These are phyloP conservation scores for Chironex yamaguchii DNA, from an alignment of 30 jellyfish, hydroid and myxozoan genomes.

Conservation along the genomic window DNA sequence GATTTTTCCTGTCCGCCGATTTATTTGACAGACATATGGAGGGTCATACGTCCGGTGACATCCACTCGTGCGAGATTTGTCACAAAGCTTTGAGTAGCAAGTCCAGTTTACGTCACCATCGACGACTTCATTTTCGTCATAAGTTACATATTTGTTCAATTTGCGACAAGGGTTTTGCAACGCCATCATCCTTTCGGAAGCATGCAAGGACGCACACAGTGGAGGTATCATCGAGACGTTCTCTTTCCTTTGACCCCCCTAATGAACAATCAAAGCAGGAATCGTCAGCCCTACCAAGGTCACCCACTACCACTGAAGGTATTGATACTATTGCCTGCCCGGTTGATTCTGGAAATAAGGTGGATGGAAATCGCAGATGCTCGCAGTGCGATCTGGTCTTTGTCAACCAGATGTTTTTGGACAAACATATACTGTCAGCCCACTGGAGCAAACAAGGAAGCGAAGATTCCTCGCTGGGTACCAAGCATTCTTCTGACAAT, in stretches of 20 bases:
- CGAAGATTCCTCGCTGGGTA: no score
- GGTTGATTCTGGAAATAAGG: background rate
- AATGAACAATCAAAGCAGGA: background rate
- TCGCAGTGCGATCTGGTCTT: background rate
- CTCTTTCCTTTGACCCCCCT: background rate
- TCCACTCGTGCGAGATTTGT: background rate
- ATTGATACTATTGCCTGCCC: no score
- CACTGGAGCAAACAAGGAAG: no score
- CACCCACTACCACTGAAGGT: background rate
- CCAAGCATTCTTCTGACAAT: no score
- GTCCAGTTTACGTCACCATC: background rate
- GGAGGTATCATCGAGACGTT: background rate
- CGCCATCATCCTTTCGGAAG: background rate
- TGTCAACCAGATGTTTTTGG: background rate
- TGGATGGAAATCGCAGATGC: background rate
- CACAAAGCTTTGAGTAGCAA: background rate
- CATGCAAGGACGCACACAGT: background rate
- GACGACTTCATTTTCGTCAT: background rate
- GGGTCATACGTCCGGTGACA: background rate
- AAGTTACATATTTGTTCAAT: background rate
- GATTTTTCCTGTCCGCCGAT: background rate
- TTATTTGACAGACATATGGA: background rate
- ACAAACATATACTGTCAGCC: background rate
- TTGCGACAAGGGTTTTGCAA: background rate
- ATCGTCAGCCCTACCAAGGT: background rate